phyloP scores from a whole-genome alignment of 2,113 vertebrate species.

The Dasyprocta punctata region DNA sequence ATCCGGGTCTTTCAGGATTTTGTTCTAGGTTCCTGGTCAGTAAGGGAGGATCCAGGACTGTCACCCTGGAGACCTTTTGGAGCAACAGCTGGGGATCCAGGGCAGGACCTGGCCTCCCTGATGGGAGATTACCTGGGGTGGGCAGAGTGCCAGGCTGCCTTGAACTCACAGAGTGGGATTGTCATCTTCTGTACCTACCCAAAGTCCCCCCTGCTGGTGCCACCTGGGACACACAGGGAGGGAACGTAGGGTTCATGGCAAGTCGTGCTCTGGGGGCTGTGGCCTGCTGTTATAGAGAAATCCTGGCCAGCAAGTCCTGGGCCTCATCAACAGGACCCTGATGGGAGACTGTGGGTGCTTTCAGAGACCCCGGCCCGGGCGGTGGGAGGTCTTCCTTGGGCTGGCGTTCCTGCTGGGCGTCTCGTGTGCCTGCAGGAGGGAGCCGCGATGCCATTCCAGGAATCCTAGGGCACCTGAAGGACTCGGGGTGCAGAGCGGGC shows the following conservation, averaged over 20 bases:
- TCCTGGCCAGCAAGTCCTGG: not conserved
- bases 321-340: not conserved
- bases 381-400: not conserved
- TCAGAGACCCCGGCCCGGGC: not conserved
- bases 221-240: not conserved
- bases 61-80: not conserved
- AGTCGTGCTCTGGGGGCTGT: not conserved
- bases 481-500: no score
- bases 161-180: not conserved
- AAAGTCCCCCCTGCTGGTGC: not conserved
- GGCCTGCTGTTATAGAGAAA: not conserved
- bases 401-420: not conserved
- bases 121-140: not conserved
- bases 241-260: not conserved
- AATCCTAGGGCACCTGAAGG: no score
- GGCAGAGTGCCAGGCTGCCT: not conserved
- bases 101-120: not conserved
- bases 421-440: not conserved
- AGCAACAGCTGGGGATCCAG: not conserved
- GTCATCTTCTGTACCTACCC: no score
- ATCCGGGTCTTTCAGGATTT: rapidly evolving
- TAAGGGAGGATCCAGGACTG: not conserved
- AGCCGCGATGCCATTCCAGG: not conserved
- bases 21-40: not conserved
- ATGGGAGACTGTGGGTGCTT: no score